A percentile compares a stretch with the other conserved stretches of the same genome.
These are phyloP conservation scores for Phengaris arion DNA, from an alignment of 2,888 invertebrate species.

Conservation along the genomic window DNA sequence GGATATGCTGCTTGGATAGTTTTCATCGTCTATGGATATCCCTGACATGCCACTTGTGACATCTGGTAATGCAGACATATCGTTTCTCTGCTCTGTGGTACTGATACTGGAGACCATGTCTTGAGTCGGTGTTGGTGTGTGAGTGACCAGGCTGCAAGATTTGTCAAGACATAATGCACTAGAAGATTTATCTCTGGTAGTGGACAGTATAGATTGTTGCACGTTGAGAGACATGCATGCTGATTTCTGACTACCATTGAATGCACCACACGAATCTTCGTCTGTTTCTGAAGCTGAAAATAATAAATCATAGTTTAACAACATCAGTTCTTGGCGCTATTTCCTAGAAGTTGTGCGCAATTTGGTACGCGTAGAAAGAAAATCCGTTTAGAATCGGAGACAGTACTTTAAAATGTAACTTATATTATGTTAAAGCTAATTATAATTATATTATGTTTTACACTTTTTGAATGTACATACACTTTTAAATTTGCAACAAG, in stretches of 20 bases:
- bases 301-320: not conserved
- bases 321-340: too few species aligned
- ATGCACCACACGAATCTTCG: slow-evolving; percentile 72
- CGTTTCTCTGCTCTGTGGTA: slow-evolving; percentile 72
- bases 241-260: slow-evolving; percentile 74
- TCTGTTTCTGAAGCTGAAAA: slow-evolving; percentile 67
- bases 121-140: slow-evolving; percentile 75
- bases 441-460: too few species aligned
- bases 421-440: too few species aligned
- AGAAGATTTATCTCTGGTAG: slow-evolving; percentile 69
- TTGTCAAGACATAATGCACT: slow-evolving; percentile 74
- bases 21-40: slow-evolving; percentile 74
- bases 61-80: slow-evolving; percentile 68
- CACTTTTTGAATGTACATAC: too few species aligned
- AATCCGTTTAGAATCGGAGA: too few species aligned
- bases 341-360: too few species aligned
- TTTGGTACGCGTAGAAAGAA: too few species aligned
- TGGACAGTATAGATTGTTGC: slow-evolving; percentile 65
- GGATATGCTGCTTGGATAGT: slow-evolving; percentile 70
- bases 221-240: slow-evolving; percentile 71
- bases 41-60: slow-evolving; percentile 74
- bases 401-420: too few species aligned
- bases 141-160: slow-evolving; percentile 69
- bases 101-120: slow-evolving; percentile 77
- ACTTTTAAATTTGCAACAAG: too few species aligned